phyloP scores from a whole-genome alignment of 2,113 vertebrate species.

The Danio rerio region GRCz12tu NC_133185.1:40000001-40000500 shows the following conservation, averaged over 20 bases:
- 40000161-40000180: neutral
- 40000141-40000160: constrained; percentile 29
- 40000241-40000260: constrained; percentile 76
- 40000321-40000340: constrained; percentile 96
- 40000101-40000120: constrained; percentile 23
- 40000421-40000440: neutral
- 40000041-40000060: neutral
- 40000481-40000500: neutral
- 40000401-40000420: neutral
- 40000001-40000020: neutral
- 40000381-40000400: neutral
- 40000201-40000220: constrained; percentile 7
- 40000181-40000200: constrained; percentile 24
- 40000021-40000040: constrained; percentile 19
- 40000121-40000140: neutral
- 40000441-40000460: neutral
- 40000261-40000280: constrained; percentile 79
- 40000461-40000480: neutral
- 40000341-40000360: constrained; percentile 98
- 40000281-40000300: constrained; percentile 91
- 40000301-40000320: constrained; percentile 94
- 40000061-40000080: neutral
- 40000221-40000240: constrained; percentile 42
- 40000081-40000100: neutral
- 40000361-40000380: constrained; percentile 89